Conservation (phyloP, 2,888 invertebrate genomes). For the Latrodectus hesperus region DNA sequence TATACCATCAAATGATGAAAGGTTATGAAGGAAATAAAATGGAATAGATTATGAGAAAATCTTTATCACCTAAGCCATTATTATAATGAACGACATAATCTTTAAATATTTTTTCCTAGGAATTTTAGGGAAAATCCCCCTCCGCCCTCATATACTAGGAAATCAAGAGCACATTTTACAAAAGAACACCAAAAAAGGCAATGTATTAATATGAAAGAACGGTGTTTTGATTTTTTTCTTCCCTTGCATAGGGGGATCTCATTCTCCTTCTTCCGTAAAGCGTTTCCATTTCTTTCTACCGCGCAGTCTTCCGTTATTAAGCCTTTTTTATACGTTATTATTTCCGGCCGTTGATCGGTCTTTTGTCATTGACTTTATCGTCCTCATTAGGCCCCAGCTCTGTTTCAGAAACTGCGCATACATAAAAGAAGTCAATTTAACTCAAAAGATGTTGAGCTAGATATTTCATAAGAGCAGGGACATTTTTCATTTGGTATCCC, state of each 20-base stretch:
- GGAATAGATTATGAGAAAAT: background rate
- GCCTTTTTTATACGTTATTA: background rate
- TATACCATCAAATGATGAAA: background rate
- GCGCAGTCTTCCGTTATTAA: background rate
- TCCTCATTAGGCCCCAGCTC: conserved; percentile 15
- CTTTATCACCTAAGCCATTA: too few relatives aligned
- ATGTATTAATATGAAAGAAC: conserved; percentile 8
- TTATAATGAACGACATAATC: too few relatives aligned
- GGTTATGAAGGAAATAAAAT: background rate
- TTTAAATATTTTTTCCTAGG: too few relatives aligned
- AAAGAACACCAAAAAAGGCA: background rate
- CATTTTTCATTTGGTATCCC: background rate
- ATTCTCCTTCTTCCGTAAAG: conserved; percentile 4
- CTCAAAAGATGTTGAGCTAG: conserved; percentile 14
- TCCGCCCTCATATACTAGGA: too few relatives aligned
- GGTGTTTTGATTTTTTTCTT: background rate
- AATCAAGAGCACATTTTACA: background rate
- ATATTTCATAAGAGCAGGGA: background rate
- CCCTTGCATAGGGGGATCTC: background rate
- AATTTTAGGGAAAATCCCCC: too few relatives aligned
- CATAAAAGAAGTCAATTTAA: conserved; percentile 25
- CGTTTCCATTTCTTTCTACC: background rate
- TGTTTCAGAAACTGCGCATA: background rate
- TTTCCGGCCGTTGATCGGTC: conserved; percentile 12
- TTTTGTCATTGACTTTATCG: conserved; percentile 37